Evolutionary conservation across 92 coral and sea anemone genomes (phyloP).

Genomic region (Porites divaricata): DNA sequence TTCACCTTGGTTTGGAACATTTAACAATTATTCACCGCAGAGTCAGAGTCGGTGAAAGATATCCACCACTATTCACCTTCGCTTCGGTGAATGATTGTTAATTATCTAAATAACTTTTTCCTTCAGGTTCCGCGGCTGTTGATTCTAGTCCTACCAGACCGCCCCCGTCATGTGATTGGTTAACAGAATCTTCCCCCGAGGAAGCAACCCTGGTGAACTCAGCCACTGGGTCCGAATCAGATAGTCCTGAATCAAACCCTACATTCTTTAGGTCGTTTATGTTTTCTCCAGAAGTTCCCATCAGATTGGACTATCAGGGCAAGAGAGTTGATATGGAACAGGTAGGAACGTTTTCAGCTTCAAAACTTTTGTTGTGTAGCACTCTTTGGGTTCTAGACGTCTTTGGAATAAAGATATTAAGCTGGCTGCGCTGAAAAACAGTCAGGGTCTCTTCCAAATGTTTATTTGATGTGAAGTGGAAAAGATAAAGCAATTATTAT

Average conservation of each 20-base stretch:
- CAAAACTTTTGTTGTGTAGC: too few species aligned
- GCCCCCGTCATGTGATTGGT: slow-evolving; percentile 38
- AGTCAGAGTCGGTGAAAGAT: too few species aligned
- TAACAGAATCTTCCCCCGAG: slow-evolving; percentile 42
- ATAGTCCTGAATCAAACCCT: slow-evolving; percentile 54
- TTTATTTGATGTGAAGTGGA: too few species aligned
- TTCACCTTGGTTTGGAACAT: too few species aligned
- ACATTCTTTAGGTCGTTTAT: slow-evolving; percentile 93
- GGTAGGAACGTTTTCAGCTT: slow-evolving; percentile 44
- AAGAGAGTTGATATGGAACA: slow-evolving; percentile 97
- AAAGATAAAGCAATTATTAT: too few species aligned
- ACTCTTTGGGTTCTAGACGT: too few species aligned
- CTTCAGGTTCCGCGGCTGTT: slow-evolving; percentile 57
- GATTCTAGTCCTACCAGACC: slow-evolving; percentile 64
- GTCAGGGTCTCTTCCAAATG: too few species aligned
- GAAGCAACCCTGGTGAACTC: slow-evolving; percentile 65
- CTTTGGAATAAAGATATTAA: too few species aligned
- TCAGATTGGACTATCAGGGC: slow-evolving; percentile 96
- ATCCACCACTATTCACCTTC: not conserved
- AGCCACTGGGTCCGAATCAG: slow-evolving; percentile 52
- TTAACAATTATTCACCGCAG: too few species aligned
- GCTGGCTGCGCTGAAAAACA: too few species aligned
- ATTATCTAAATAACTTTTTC: too few species aligned
- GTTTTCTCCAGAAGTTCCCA: slow-evolving; percentile 98
- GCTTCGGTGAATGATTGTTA: not conserved